Percentiles rank a stretch among this genome's conserved stretches.
Evolutionary conservation across 1,140 invertebrate genomes (phyloP).

Genomic region (Idris sp.): DNA sequence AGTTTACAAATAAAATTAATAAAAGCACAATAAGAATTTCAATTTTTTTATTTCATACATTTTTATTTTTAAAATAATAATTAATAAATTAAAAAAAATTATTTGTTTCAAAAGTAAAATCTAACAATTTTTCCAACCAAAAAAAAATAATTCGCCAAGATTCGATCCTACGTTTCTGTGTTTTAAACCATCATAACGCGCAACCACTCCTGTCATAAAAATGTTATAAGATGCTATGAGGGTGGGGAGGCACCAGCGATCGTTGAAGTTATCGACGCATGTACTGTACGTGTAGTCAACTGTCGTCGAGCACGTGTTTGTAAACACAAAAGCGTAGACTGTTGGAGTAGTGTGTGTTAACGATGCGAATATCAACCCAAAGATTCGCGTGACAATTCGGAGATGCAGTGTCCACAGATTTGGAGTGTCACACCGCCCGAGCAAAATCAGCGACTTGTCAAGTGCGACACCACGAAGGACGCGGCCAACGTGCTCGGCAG

Average conservation of each 20-base stretch:
- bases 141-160: no score
- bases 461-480: conserved; percentile 10
- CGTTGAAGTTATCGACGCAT: conserved; percentile 72
- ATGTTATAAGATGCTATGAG: conserved; percentile 90
- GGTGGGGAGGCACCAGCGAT: conserved; percentile 93
- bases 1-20: no score
- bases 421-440: conserved; percentile 77
- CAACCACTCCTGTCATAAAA: conserved; percentile 73
- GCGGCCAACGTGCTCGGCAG: conserved; percentile 62
- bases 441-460: conserved; percentile 46
- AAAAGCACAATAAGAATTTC: no score
- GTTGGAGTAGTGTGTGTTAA: conserved; percentile 14
- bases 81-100: no score
- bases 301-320: conserved; percentile 43
- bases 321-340: conserved; percentile 39
- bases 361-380: conserved; percentile 13
- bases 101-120: no score
- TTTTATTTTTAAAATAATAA: no score
- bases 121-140: no score
- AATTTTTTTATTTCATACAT: no score
- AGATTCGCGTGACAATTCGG: conserved; percentile 39
- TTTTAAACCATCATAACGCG: not conserved
- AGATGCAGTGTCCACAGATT: conserved; percentile 80
- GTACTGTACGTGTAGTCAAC: conserved; percentile 14
- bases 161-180: no score